Conservation (phyloP, 2,113 vertebrate genomes). For the Microcebus murinus region DNA sequence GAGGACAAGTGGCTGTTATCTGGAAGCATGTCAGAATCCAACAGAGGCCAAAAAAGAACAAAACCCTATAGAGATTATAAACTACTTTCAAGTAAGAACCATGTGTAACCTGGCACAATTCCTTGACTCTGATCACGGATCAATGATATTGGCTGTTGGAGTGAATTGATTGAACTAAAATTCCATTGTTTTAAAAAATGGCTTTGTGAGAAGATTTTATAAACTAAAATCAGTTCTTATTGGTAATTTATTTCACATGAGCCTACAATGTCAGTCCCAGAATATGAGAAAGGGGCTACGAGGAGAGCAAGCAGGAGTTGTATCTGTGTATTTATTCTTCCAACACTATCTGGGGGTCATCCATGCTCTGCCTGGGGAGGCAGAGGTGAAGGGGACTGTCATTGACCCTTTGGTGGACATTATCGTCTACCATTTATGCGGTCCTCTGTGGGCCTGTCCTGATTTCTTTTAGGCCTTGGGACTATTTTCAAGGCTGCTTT, state of each 20-base stretch:
- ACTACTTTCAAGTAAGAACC: background rate
- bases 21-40: background rate
- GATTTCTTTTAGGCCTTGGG: background rate
- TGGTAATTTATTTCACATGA: background rate
- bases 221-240: background rate
- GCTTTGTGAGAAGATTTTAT: background rate
- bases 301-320: background rate
- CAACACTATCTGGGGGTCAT: background rate
- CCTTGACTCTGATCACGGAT: background rate
- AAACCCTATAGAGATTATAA: background rate
- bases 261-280: background rate
- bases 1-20: background rate
- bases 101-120: background rate
- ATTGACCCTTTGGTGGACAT: background rate
- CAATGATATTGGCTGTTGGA: background rate
- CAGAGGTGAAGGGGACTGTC: accelerated
- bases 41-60: background rate
- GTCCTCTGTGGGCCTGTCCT: background rate
- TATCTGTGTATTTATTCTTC: background rate
- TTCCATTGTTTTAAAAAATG: conserved; percentile 11
- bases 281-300: background rate
- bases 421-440: background rate
- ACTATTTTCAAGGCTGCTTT: background rate
- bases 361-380: accelerated
- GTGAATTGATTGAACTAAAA: background rate